Evolutionary conservation across 2,113 vertebrate genomes (phyloP).

Genomic region (Rafetus swinhoei): DNA sequence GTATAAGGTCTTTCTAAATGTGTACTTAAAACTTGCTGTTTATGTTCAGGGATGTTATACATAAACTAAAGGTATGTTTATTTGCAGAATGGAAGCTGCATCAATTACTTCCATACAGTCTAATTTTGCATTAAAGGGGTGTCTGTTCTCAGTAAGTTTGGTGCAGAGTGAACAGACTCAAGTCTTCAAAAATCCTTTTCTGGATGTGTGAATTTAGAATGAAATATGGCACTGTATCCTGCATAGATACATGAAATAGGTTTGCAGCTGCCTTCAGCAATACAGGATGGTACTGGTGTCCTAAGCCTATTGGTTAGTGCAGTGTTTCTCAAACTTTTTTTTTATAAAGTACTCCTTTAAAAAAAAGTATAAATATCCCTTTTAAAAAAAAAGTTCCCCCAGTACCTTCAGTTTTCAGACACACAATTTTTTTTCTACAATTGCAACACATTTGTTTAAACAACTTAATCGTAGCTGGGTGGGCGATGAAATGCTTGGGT

Average conservation of each 20-base stretch:
- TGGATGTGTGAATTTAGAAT: background rate
- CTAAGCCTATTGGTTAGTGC: accelerated
- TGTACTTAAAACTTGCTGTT: accelerated
- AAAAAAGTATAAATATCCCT: no score
- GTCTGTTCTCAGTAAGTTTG: background rate
- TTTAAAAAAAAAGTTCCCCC: no score
- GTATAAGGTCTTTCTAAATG: background rate
- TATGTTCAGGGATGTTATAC: background rate
- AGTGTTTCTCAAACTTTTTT: no score
- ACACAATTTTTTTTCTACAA: no score
- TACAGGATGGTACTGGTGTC: background rate
- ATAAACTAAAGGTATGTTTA: background rate
- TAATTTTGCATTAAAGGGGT: background rate
- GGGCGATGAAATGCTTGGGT: no score
- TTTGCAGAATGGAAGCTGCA: background rate
- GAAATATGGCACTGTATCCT: background rate
- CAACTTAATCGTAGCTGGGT: no score
- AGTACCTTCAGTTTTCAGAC: no score
- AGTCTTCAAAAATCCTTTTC: background rate
- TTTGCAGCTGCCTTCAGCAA: background rate
- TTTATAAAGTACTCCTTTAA: no score
- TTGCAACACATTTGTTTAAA: no score
- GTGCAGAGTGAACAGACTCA: background rate
- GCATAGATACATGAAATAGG: background rate
- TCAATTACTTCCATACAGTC: background rate